Percentiles rank a stretch among this genome's conserved stretches.
Conservation (phyloP, 2,113 vertebrate genomes). For the Capra hircus region DNA sequence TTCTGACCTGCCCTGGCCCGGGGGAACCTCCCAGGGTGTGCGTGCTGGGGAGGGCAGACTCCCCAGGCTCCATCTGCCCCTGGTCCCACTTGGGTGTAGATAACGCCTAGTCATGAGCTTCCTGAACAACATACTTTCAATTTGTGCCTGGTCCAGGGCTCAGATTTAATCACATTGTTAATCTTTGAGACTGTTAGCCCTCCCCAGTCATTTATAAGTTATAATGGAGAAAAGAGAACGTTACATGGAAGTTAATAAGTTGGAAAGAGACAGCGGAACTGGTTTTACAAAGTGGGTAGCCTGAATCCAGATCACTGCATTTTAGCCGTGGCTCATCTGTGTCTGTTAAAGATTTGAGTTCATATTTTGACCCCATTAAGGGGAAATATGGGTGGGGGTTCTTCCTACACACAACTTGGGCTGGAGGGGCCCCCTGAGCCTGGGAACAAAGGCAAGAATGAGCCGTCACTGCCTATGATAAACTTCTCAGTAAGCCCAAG, state of each 20-base stretch:
- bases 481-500: neutral
- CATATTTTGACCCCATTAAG: neutral
- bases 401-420: neutral
- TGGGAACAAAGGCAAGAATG: neutral
- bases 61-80: neutral
- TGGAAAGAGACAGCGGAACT: neutral
- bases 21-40: rapidly evolving
- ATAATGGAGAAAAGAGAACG: neutral
- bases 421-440: neutral
- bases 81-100: neutral
- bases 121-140: neutral
- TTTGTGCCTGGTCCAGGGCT: neutral
- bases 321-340: rapidly evolving
- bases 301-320: neutral
- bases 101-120: constrained; percentile 19
- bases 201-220: too few species aligned
- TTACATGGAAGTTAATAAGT: rapidly evolving
- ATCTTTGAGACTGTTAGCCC: neutral
- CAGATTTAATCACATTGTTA: neutral
- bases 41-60: rapidly evolving
- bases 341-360: neutral
- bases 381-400: rapidly evolving
- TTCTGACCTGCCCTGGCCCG: neutral
- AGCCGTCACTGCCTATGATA: neutral
- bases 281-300: neutral